phyloP scores from a whole-genome alignment of 1,140 invertebrate species.

The Drosophila trapezifrons region DNA sequence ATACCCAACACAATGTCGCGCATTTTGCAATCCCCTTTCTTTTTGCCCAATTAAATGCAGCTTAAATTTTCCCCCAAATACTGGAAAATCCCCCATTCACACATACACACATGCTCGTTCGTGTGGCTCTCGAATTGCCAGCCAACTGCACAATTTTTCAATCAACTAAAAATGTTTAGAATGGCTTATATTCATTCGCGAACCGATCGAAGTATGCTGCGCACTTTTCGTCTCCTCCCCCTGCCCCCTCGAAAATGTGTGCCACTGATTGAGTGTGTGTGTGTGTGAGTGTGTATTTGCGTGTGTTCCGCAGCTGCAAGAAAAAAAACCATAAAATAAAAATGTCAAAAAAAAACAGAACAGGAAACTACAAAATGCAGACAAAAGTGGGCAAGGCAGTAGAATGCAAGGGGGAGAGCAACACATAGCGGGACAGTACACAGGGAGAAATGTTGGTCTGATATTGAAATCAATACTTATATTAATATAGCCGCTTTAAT shows the following conservation, averaged over 20 bases:
- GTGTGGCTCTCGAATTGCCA: slow-evolving; percentile 58
- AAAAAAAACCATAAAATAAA: slow-evolving; percentile 76
- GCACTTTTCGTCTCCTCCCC: not conserved
- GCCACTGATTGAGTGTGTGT: slow-evolving; percentile 60
- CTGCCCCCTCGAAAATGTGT: slow-evolving; percentile 58
- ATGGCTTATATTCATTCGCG: slow-evolving; percentile 70
- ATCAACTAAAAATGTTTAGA: slow-evolving; percentile 82
- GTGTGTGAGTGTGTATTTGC: slow-evolving; percentile 15
- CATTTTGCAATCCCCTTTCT: slow-evolving; percentile 43
- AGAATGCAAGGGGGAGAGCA: not conserved
- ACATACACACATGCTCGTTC: not conserved
- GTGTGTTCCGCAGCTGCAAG: slow-evolving; percentile 44
- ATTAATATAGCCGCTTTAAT: not conserved
- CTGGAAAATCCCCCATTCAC: not conserved
- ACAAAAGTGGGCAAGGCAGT: not conserved
- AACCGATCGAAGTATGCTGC: slow-evolving; percentile 54
- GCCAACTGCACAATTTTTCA: slow-evolving; percentile 80
- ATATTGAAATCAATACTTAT: not conserved
- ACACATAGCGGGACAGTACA: not conserved
- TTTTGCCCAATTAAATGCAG: slow-evolving; percentile 74
- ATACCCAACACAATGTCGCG: slow-evolving; percentile 42
- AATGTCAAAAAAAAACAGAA: slow-evolving; percentile 33
- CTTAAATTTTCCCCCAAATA: slow-evolving; percentile 56
- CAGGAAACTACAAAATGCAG: slow-evolving; percentile 22
- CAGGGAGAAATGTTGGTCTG: not conserved